Percentiles rank a stretch among this genome's conserved stretches.
These are phyloP conservation scores for Isurus oxyrinchus DNA, from an alignment of 2,113 vertebrate genomes.

Conservation along the genomic window DNA sequence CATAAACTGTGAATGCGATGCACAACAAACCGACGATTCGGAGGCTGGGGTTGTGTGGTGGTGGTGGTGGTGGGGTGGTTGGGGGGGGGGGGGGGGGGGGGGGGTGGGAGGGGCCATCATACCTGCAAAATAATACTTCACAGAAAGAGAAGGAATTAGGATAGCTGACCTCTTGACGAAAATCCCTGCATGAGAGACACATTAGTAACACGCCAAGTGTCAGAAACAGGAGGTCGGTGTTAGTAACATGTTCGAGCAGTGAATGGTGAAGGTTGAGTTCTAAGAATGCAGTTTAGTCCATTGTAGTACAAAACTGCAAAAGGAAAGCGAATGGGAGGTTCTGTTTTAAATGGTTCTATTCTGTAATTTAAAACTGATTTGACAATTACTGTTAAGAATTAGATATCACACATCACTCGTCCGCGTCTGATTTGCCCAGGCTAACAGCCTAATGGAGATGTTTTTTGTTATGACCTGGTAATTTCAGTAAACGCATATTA, in stretches of 20 bases:
- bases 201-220: constrained; percentile 41
- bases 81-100: too few relatives aligned
- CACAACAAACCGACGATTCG: constrained; percentile 63
- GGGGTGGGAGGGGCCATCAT: not conserved
- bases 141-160: constrained; percentile 48
- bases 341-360: not conserved
- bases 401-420: constrained; percentile 58
- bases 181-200: constrained; percentile 51
- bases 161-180: constrained; percentile 62
- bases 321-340: constrained; percentile 10
- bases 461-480: not conserved
- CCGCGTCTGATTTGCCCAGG: constrained; percentile 38
- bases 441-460: not conserved
- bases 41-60: constrained; percentile 54
- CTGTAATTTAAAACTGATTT: constrained; percentile 58
- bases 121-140: constrained; percentile 43
- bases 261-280: not conserved
- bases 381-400: constrained; percentile 59
- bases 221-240: not conserved
- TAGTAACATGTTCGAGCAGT: not conserved
- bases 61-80: too few relatives aligned
- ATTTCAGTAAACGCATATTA: not conserved
- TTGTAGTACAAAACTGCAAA: not conserved
- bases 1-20: constrained; percentile 57
- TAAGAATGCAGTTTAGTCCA: not conserved